These are phyloP conservation scores for Loriculus beryllinus DNA, from an alignment of 2,797 vertebrate genomes.

Conservation along the genomic window DNA sequence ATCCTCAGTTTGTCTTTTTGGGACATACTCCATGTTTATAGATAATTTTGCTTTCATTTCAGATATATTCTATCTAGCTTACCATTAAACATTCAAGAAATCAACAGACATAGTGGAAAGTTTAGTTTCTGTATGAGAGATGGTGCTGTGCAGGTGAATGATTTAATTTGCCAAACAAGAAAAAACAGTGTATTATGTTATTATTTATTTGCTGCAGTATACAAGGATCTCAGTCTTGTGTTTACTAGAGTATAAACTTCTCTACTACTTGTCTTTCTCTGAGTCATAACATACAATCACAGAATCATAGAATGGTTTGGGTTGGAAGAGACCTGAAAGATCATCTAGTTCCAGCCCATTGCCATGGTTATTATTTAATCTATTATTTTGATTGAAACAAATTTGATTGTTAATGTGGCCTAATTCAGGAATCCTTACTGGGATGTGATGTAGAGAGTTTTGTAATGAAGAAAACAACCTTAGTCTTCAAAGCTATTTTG, in stretches of 20 bases:
- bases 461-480: neutral
- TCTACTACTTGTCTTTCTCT: neutral
- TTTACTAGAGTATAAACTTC: neutral
- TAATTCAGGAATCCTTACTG: neutral
- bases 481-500: neutral
- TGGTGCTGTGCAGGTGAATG: constrained; percentile 68
- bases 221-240: neutral
- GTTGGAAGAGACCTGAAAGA: neutral
- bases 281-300: neutral
- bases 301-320: neutral
- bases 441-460: neutral
- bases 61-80: constrained; percentile 76
- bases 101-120: constrained; percentile 77
- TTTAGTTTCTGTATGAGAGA: constrained; percentile 79
- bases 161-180: neutral
- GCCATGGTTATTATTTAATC: neutral
- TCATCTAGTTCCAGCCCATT: neutral
- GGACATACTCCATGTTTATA: neutral
- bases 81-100: constrained; percentile 77
- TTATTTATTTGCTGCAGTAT: neutral
- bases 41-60: constrained; percentile 13
- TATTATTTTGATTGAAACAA: neutral
- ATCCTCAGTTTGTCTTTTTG: neutral
- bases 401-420: neutral
- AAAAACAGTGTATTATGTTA: neutral